These are phyloP conservation scores for Chondrosia reniformis DNA, from an alignment of 37 sponge, comb jelly and placozoan genomes.

Conservation along the genomic window DNA sequence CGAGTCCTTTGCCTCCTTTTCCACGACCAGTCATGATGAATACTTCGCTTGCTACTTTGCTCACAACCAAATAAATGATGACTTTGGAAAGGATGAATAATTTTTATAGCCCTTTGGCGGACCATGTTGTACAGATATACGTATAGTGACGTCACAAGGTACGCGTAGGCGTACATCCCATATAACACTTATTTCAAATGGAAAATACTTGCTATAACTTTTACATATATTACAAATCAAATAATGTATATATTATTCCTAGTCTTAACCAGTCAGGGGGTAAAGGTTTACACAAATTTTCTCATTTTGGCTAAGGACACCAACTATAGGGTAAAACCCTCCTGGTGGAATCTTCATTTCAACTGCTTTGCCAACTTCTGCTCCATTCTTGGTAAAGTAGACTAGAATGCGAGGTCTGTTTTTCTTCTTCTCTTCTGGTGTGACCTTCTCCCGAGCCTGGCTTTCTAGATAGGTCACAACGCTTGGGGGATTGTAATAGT, in stretches of 20 bases:
- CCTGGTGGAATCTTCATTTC: conserved; percentile 70
- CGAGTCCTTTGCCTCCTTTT: conserved; percentile 97
- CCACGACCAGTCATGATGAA: conserved; percentile 93
- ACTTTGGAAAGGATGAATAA: no score
- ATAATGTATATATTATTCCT: neutral
- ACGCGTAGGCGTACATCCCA: no score
- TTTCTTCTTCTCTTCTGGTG: conserved; percentile 7
- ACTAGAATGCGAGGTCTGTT: conserved; percentile 13
- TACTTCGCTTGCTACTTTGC: no score
- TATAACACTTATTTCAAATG: no score
- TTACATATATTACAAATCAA: neutral
- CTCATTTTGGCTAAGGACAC: conserved; percentile 69
- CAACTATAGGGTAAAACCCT: conserved; percentile 80
- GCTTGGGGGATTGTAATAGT: conserved; percentile 1
- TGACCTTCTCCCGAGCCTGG: neutral
- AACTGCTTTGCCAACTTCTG: conserved; percentile 52
- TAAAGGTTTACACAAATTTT: conserved; percentile 39
- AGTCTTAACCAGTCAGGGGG: conserved; percentile 50
- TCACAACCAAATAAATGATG: no score
- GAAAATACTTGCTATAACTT: neutral
- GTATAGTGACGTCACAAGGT: neutral
- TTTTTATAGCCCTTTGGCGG: no score
- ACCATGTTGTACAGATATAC: neutral
- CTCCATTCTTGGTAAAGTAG: conserved; percentile 77
- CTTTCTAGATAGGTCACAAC: neutral